Evolutionary conservation across 1,140 invertebrate species (phyloP), one percentile per base, ranked within the genome.

Genomic region (Tachypleus tridentatus): DNA sequence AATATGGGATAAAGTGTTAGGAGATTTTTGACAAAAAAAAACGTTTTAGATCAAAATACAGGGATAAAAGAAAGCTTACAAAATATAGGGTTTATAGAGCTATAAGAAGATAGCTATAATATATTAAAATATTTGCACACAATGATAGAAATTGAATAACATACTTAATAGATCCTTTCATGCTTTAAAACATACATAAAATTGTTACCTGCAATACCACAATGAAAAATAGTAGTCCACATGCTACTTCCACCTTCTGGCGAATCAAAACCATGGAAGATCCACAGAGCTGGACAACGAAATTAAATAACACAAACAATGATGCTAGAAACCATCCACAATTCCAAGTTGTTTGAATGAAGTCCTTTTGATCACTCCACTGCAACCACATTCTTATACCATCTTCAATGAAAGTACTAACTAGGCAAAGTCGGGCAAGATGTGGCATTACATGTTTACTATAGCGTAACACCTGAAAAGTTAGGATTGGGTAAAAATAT

Each of bases 351-450:
- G 91, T 86, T 74, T 97, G 86, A 91, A 98, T 97, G 74, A 98
- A 99, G 73, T 98, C 93, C 51, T 93, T 82, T 76, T 99, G 97
- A 73, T 98, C 94, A 51, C 85, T 85, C 96, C 97, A 99, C 78
- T 99, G 97, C 72, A 91, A 87, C 86, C 91, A 98, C 97, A 99
- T 99, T 68, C 97, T 84, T 52, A 98, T 81, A 1, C 97, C 97
- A 84, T 99, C 97, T 82, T 99, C 97, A 51, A 99, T 82, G 80
- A 99, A 99, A 71, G 97, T 99, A 65, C 93, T 93, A 72, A 99
- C 97, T 11, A 99, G 83, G 77, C 95, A 99, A 57, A 98, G 79
- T 67, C 96, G 82, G 4, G 96, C 97, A 62, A 97, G 80, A 68
- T 95, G 96, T 48, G 97, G 97, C 71, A 99, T 79, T 64, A 97